Evolutionary conservation across 2,113 vertebrate genomes (phyloP).

Genomic region (Eublepharis macularius): DNA sequence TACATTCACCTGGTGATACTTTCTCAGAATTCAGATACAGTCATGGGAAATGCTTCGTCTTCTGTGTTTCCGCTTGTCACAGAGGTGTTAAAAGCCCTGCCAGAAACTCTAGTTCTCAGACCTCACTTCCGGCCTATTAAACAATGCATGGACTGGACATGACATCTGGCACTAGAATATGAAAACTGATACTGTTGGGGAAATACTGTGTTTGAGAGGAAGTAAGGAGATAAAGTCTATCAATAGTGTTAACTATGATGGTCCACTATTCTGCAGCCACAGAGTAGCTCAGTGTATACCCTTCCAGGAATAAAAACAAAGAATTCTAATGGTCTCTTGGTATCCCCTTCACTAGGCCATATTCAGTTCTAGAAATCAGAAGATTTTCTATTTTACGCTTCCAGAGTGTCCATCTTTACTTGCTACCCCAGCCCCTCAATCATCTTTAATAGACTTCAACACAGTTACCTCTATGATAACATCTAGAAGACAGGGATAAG

Average conservation of each 20-base stretch:
- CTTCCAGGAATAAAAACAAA: neutral
- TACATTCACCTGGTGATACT: neutral
- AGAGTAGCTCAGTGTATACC: neutral
- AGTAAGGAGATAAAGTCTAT: neutral
- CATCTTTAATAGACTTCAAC: neutral
- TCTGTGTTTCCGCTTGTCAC: neutral
- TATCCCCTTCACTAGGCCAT: neutral
- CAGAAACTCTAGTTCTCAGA: neutral
- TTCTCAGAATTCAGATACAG: neutral
- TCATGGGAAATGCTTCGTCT: neutral
- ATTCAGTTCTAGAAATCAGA: neutral
- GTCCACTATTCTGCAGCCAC: neutral
- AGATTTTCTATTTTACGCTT: no score
- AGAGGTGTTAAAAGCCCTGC: neutral
- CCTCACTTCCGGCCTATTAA: neutral
- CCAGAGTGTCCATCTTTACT: neutral
- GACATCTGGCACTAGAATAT: neutral
- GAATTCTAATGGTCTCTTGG: neutral
- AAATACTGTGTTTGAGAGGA: neutral
- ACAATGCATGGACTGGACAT: neutral
- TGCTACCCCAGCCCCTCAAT: neutral
- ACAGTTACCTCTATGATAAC: neutral
- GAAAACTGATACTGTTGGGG: neutral
- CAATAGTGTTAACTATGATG: neutral
- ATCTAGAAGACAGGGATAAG: no score